Conservation (phyloP, 2,113 vertebrate genomes). For the Mandrillus leucophaeus region DNA sequence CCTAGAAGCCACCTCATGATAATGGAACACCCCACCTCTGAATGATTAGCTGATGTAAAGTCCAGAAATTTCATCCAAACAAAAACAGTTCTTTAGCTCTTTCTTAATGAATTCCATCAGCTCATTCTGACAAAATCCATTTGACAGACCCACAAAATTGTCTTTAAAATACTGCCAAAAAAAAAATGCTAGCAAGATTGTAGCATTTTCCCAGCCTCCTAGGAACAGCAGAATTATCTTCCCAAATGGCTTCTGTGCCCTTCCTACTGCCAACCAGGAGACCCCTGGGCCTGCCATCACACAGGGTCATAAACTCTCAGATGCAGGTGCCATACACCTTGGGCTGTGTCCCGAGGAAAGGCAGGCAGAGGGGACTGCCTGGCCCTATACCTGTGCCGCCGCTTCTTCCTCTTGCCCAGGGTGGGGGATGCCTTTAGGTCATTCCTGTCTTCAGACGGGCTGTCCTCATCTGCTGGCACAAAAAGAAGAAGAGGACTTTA, state of each 20-base stretch:
- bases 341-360: neutral
- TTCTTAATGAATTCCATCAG: constrained; percentile 3
- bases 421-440: constrained; percentile 86
- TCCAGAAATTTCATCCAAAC: neutral
- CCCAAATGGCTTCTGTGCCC: neutral
- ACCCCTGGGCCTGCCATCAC: neutral
- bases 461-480: constrained; percentile 88
- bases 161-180: neutral
- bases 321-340: neutral
- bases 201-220: neutral
- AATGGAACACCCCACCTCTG: neutral
- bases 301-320: neutral
- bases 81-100: neutral
- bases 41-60: neutral
- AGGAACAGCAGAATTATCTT: neutral
- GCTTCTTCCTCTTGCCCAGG: constrained; percentile 93
- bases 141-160: neutral
- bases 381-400: constrained; percentile 55
- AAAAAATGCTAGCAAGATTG: neutral
- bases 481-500: neutral
- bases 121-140: neutral
- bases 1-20: neutral
- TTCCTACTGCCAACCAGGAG: neutral
- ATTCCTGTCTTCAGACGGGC: constrained; percentile 87
- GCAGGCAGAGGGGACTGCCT: neutral